These are phyloP conservation scores for Muscicapa adusta DNA, from an alignment of 2,113 vertebrate genomes.

Conservation along the genomic window DNA sequence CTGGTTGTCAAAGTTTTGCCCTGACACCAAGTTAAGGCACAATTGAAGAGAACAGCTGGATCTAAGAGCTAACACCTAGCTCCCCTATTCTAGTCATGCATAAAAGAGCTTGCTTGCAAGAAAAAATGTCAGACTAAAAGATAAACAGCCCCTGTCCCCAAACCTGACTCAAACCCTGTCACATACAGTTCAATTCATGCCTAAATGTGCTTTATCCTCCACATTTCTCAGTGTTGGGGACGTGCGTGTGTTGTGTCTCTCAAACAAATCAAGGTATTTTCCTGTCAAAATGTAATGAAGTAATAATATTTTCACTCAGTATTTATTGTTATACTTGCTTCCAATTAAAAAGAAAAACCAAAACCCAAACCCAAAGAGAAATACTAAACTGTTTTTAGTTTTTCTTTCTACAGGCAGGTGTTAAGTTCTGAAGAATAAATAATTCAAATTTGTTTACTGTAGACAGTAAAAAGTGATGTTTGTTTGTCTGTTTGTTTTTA, in stretches of 20 bases:
- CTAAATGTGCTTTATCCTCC: neutral
- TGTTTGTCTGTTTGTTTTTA: neutral
- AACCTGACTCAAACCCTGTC: neutral
- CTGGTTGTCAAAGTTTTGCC: neutral
- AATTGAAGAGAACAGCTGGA: neutral
- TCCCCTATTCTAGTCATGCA: neutral
- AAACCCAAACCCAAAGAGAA: neutral
- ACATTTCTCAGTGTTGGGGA: neutral
- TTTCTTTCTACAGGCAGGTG: neutral
- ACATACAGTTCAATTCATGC: neutral
- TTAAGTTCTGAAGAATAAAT: neutral
- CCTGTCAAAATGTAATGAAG: neutral
- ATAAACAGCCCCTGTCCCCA: rapidly evolving
- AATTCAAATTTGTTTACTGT: neutral
- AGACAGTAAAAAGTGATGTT: neutral
- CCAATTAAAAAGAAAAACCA: neutral
- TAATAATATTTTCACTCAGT: neutral
- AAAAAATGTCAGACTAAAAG: neutral
- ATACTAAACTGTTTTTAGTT: neutral
- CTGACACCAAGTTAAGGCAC: neutral
- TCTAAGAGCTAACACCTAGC: neutral
- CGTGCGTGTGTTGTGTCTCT: neutral
- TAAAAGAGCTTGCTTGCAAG: neutral
- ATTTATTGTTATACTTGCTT: neutral
- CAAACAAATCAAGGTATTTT: neutral